These are phyloP conservation scores for Epinephelus malabaricus DNA, from an alignment of 2,797 vertebrate genomes.

Conservation along the genomic window DNA sequence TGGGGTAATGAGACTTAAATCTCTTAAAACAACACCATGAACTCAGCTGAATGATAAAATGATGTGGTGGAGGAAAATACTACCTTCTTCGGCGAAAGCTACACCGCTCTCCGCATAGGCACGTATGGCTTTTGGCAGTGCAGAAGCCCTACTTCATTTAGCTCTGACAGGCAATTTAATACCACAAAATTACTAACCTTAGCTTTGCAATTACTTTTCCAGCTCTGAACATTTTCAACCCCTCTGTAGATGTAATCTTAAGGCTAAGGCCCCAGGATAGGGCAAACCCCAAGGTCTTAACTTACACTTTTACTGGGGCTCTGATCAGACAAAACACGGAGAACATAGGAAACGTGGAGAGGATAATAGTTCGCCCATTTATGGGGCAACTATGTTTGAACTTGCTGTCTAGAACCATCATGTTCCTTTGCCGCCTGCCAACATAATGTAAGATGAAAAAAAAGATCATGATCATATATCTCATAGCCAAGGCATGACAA, in stretches of 20 bases:
- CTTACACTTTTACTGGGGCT: slow-evolving; percentile 63
- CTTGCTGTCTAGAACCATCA: slow-evolving; percentile 9
- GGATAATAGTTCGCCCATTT: slow-evolving; percentile 64
- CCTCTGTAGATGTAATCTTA: slow-evolving; percentile 82
- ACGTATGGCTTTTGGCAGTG: slow-evolving; percentile 85
- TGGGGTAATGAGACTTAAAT: slow-evolving; percentile 87
- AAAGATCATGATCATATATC: slow-evolving; percentile 13
- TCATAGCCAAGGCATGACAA: slow-evolving; percentile 21
- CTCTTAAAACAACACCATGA: slow-evolving; percentile 88
- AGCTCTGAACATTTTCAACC: slow-evolving; percentile 82
- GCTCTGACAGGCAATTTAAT: slow-evolving; percentile 87
- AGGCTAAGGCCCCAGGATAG: slow-evolving; percentile 75
- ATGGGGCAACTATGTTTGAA: slow-evolving; percentile 30
- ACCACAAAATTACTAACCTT: slow-evolving; percentile 88
- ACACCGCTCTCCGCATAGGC: slow-evolving; percentile 77
- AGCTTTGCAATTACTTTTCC: slow-evolving; percentile 88
- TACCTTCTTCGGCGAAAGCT: slow-evolving; percentile 82
- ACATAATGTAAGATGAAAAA: slow-evolving; percentile 36
- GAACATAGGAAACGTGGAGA: slow-evolving; percentile 56
- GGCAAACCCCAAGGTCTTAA: slow-evolving; percentile 75
- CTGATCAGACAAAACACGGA: slow-evolving; percentile 65
- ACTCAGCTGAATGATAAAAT: slow-evolving; percentile 86
- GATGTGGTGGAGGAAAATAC: slow-evolving; percentile 83
- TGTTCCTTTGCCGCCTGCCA: slow-evolving; percentile 31
- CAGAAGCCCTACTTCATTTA: slow-evolving; percentile 86